Evolutionary conservation across 2,113 vertebrate species (phyloP).

Genomic region (Marcusenius ussheri): DNA sequence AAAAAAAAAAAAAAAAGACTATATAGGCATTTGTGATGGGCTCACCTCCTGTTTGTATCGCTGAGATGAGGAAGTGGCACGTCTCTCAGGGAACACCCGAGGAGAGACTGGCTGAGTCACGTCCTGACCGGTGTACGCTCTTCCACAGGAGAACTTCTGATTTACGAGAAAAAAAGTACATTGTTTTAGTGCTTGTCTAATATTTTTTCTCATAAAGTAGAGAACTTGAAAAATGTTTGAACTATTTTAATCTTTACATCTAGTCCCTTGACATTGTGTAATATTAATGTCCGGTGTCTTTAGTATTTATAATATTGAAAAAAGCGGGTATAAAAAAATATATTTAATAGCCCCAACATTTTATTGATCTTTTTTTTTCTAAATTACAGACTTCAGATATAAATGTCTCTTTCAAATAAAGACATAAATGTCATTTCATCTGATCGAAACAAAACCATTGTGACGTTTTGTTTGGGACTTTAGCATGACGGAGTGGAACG

Average conservation of each 20-base stretch:
- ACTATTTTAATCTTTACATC: slow-evolving; percentile 79
- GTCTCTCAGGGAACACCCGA: slow-evolving; percentile 31
- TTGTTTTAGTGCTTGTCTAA: slow-evolving; percentile 63
- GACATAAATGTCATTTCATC: slow-evolving; percentile 73
- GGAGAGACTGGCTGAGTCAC: slow-evolving; percentile 48
- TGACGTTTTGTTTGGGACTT: slow-evolving; percentile 62
- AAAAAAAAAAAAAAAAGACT: slow-evolving; percentile 29
- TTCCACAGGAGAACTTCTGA: slow-evolving; percentile 38
- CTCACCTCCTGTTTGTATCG: slow-evolving; percentile 50
- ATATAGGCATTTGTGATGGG: slow-evolving; percentile 56
- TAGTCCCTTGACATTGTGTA: slow-evolving; percentile 76
- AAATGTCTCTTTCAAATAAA: slow-evolving; percentile 76
- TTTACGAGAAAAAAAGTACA: slow-evolving; percentile 47
- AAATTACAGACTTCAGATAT: slow-evolving; percentile 80
- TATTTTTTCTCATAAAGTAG: slow-evolving; percentile 73
- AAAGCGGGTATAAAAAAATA: slow-evolving; percentile 92
- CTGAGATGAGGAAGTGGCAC: slow-evolving; percentile 43
- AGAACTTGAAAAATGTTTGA: slow-evolving; percentile 80
- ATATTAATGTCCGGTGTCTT: slow-evolving; percentile 82
- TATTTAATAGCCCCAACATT: slow-evolving; percentile 78
- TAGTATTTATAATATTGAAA: slow-evolving; percentile 96
- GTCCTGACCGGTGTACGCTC: slow-evolving; percentile 46
- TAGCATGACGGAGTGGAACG: slow-evolving; percentile 47
- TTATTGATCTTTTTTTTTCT: slow-evolving; percentile 83
- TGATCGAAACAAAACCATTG: slow-evolving; percentile 60